Evolutionary conservation across 2,888 invertebrate genomes (phyloP).

Genomic region (Tenthredo scrophulariae): DNA sequence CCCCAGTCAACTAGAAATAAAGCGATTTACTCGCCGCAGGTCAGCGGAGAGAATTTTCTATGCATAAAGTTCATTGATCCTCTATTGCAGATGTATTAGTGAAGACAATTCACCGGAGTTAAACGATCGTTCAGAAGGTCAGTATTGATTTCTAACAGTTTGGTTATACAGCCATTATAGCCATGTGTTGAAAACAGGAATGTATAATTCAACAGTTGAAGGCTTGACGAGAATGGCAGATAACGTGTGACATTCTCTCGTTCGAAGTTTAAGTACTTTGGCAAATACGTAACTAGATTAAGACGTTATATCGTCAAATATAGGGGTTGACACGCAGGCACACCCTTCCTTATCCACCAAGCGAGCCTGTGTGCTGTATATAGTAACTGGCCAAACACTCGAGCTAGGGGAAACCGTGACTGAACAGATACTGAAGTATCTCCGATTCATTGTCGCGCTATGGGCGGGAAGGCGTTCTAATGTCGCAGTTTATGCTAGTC

Average conservation of each 20-base stretch:
- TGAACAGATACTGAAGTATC: conserved; percentile 36
- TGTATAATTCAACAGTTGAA: conserved; percentile 8
- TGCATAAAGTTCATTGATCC: neutral
- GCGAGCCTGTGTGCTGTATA: conserved; percentile 8
- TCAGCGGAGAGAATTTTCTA: neutral
- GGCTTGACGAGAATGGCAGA: neutral
- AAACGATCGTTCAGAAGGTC: neutral
- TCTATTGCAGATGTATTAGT: neutral
- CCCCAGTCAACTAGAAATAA: neutral
- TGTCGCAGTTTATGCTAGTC: conserved; percentile 50
- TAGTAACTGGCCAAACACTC: conserved; percentile 40
- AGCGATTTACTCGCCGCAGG: neutral
- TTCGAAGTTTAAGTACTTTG: conserved; percentile 27
- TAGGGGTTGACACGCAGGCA: conserved; percentile 20
- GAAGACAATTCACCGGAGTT: neutral
- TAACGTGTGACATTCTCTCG: conserved; percentile 26
- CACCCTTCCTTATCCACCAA: neutral
- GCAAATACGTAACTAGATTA: conserved; percentile 43
- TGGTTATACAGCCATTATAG: neutral
- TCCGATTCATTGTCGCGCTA: conserved; percentile 45
- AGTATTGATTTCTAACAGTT: neutral
- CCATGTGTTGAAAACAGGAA: neutral
- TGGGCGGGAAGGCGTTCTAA: conserved; percentile 46
- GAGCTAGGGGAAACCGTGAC: conserved; percentile 28
- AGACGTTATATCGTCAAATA: conserved; percentile 34